A percentile compares a stretch with the other conserved stretches of the same genome.
Conservation (phyloP, 2,797 vertebrate genomes). For the Anomalospiza imberbis region DNA sequence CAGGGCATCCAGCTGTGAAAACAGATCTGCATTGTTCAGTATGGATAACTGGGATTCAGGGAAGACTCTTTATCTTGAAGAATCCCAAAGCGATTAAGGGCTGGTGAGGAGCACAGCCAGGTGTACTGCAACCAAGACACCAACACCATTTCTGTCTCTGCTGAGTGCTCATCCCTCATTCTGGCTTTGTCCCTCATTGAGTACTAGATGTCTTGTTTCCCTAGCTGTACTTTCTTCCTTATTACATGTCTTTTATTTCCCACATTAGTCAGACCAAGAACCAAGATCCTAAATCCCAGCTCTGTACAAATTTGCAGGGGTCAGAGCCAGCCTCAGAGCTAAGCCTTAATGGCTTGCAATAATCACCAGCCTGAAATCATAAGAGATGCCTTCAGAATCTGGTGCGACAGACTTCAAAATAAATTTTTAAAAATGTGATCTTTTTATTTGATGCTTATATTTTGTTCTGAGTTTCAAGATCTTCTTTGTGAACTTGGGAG, state of each 20-base stretch:
- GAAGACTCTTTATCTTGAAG: neutral
- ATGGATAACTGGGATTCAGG: neutral
- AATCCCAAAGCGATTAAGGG: neutral
- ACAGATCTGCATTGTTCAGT: neutral
- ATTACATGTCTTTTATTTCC: slow-evolving; percentile 5
- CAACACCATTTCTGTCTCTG: neutral
- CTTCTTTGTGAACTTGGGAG: neutral
- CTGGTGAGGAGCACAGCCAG: neutral
- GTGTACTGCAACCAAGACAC: neutral
- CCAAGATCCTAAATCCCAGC: slow-evolving; percentile 11
- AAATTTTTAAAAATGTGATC: neutral
- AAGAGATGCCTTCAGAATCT: neutral
- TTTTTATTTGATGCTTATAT: neutral
- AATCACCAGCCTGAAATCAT: neutral
- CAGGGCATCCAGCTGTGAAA: slow-evolving; percentile 30
- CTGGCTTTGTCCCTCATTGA: neutral
- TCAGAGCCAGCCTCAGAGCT: neutral
- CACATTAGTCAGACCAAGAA: neutral
- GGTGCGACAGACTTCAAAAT: neutral
- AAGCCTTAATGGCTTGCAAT: neutral
- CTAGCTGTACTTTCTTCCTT: neutral
- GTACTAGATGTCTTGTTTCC: neutral
- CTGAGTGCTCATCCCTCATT: neutral
- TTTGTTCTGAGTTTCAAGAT: neutral
- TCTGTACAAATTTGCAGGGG: neutral